Evolutionary conservation across 1,140 invertebrate species (phyloP), one percentile per base, ranked within the genome.

Genomic region (Diabrotica virgifera): DNA sequence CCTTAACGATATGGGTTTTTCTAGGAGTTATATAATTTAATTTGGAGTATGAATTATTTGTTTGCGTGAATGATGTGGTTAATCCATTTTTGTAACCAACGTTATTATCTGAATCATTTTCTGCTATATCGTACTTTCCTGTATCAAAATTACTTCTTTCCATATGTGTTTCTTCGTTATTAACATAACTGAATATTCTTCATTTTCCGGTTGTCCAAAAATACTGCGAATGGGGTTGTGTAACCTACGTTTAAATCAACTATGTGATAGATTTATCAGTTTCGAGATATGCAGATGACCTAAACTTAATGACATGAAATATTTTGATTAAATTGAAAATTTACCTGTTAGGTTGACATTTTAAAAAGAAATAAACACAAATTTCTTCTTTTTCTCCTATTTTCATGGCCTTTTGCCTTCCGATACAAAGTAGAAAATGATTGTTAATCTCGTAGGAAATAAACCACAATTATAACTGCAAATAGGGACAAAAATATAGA

Each of bases 1-100:
- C 68, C 40, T 60, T 52, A 12, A 52, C 10, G 11, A 52, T 35
- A 40, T 53, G 38, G 12, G 61, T 13, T 52, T 52, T 58, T 63
- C 52, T 55, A 36, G 53, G 13, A 55, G 8, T 14, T 55, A 11
- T 55, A 14, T 14, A 55, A 24, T 24, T 0, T 10, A 55, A 11
- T 5, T 55, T 55, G 5, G 24, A 11, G 13, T 55, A 24, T 10
- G 53, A 55, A 14, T 36, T 55, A 55, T 55, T 55, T 55, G 53
- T 55, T 55, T 55, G 53, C 5, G 53, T 55, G 6, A 11, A 55
- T 24, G 8, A 10, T 10, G 8, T 46, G 8, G n/a, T 46, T 46
- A 46, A 46, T 10, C 40, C 40, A 46, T 46, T 46, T 6, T n/a
- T n/a, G 5, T 46, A 46, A n/a, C n/a, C 40, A 8, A 24, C 24